A percentile compares a stretch with the other conserved stretches of the same genome.
These are phyloP conservation scores for Hylaea fasciaria DNA, from an alignment of 2,888 invertebrate species.

Conservation along the genomic window DNA sequence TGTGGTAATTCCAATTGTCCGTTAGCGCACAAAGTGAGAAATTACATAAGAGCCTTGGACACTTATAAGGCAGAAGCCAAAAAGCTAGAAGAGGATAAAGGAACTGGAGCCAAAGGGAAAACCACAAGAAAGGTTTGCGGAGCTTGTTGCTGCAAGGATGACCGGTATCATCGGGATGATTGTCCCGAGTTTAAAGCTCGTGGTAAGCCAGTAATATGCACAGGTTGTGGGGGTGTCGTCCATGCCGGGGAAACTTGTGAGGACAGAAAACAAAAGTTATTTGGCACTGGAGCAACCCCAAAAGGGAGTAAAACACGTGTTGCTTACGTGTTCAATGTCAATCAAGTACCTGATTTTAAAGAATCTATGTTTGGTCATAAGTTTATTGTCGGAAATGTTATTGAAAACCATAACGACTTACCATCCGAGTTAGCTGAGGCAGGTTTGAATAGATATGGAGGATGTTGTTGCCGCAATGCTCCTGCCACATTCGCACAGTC, in stretches of 20 bases:
- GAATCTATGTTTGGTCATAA: slow-evolving; percentile 57
- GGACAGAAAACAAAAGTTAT: slow-evolving; percentile 58
- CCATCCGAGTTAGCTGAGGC: slow-evolving; percentile 19
- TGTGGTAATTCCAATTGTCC: slow-evolving; percentile 77
- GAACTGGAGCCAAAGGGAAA: slow-evolving; percentile 51
- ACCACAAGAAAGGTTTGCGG: slow-evolving; percentile 68
- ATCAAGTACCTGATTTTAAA: slow-evolving; percentile 55
- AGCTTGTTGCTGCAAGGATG: slow-evolving; percentile 72
- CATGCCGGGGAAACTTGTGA: slow-evolving; percentile 65
- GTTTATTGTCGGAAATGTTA: slow-evolving; percentile 55
- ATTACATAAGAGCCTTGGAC: slow-evolving; percentile 71
- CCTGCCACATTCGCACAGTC: slow-evolving; percentile 22
- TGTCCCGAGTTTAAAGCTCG: slow-evolving; percentile 57
- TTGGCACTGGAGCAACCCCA: slow-evolving; percentile 62
- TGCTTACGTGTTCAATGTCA: slow-evolving; percentile 59
- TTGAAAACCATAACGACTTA: slow-evolving; percentile 40
- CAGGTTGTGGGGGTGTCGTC: slow-evolving; percentile 64
- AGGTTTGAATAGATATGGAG: slow-evolving; percentile 33
- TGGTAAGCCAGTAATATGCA: slow-evolving; percentile 48
- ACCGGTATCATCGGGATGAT: slow-evolving; percentile 69
- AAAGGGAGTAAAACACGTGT: slow-evolving; percentile 57
- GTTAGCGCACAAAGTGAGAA: slow-evolving; percentile 74
- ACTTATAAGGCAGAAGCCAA: slow-evolving; percentile 64
- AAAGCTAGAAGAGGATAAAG: slow-evolving; percentile 32
- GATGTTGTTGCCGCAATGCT: slow-evolving; percentile 49